These are phyloP conservation scores for Drosophila ironensis DNA, from an alignment of 1,140 invertebrate species.

Conservation along the genomic window DNA sequence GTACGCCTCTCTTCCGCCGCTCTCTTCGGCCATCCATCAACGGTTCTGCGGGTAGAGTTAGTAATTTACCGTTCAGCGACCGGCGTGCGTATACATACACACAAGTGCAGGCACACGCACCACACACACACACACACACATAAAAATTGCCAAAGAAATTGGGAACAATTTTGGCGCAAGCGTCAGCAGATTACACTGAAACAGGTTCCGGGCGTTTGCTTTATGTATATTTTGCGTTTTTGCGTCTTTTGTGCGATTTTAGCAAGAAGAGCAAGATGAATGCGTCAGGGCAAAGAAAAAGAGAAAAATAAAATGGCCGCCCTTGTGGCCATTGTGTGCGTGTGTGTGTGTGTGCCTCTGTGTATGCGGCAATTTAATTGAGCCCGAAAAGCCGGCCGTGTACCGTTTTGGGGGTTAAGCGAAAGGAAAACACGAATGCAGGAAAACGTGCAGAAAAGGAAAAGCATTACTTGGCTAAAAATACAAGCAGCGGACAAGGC, in stretches of 20 bases:
- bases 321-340: not conserved
- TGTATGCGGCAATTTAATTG: constrained; percentile 25
- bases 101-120: no score
- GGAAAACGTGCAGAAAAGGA: not conserved
- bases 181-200: constrained; percentile 20
- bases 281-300: not conserved
- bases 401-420: not conserved
- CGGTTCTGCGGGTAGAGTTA: not conserved
- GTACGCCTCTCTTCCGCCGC: no score
- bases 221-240: no score
- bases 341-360: constrained; percentile 4
- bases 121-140: not conserved
- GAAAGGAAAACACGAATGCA: not conserved
- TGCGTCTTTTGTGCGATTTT: no score
- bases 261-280: no score
- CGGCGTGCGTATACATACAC: constrained; percentile 57
- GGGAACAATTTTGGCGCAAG: constrained; percentile 23
- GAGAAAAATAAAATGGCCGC: constrained; percentile 60
- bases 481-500: not conserved
- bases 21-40: no score
- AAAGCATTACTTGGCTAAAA: not conserved
- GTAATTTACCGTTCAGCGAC: not conserved
- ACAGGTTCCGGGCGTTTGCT: constrained; percentile 54
- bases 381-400: constrained; percentile 60
- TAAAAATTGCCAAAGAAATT: constrained; percentile 7